Conservation (phyloP, 2,113 vertebrate genomes). For the Zosterops pallidus region DNA sequence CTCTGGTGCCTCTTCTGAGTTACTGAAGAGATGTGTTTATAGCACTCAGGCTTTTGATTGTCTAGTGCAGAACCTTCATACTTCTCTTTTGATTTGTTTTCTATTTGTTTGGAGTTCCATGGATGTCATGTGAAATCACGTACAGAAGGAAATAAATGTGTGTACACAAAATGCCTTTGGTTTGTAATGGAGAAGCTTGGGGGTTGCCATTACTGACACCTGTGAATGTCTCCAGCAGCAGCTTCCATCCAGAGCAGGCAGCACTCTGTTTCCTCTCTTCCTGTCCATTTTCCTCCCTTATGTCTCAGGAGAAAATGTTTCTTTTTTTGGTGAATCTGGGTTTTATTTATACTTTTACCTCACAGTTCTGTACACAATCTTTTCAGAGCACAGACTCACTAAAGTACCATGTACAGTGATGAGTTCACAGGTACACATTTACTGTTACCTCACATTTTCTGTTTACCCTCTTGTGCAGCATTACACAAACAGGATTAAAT, state of each 20-base stretch:
- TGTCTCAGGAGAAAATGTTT: not conserved
- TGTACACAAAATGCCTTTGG: not conserved
- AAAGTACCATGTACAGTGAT: accelerated
- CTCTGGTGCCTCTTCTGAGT: not conserved
- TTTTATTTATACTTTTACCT: not conserved
- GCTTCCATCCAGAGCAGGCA: not conserved
- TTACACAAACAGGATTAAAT: not conserved
- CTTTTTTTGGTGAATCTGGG: not conserved
- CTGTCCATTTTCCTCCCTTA: not conserved
- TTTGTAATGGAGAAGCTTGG: not conserved
- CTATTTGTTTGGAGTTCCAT: not conserved
- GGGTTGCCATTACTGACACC: not conserved
- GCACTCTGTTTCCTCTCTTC: not conserved
- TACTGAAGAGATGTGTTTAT: not conserved
- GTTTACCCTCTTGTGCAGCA: not conserved
- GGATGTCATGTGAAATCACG: not conserved
- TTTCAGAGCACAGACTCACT: not conserved
- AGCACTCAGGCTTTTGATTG: not conserved
- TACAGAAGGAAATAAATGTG: not conserved
- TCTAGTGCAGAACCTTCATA: not conserved
- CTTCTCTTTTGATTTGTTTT: not conserved
- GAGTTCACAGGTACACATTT: not conserved
- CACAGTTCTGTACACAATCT: not conserved
- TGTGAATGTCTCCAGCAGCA: not conserved
- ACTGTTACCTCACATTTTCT: accelerated